phyloP scores from a whole-genome alignment of 2,888 invertebrate genomes.

The Osmoderma eremita region DNA sequence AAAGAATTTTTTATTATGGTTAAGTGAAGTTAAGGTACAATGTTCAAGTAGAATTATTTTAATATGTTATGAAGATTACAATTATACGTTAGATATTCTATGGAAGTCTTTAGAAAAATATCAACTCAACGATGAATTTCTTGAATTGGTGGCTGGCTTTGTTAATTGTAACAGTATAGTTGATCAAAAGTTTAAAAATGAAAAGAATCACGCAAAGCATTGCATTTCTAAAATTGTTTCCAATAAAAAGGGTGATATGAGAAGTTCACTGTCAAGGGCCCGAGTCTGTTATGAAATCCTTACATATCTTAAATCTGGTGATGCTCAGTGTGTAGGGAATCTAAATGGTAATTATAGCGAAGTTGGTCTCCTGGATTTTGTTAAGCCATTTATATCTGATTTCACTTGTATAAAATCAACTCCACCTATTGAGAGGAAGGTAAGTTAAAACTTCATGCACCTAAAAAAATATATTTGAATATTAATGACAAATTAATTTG shows the following conservation, averaged over 20 bases:
- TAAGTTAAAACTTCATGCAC: no score
- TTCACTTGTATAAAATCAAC: no score
- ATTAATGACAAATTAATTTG: no score
- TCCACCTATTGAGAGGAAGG: no score
- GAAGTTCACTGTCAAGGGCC: constrained; percentile 2
- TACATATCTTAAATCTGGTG: background rate
- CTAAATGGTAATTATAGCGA: background rate
- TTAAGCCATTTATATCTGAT: no score
- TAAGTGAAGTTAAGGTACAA: background rate
- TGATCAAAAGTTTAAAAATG: background rate
- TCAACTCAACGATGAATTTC: background rate
- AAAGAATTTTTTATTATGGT: constrained; percentile 13
- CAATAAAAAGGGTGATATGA: background rate
- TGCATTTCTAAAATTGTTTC: constrained; percentile 13
- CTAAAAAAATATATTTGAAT: no score
- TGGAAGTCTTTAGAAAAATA: constrained; percentile 4
- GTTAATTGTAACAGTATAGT: constrained; percentile 10
- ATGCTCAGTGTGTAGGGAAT: background rate
- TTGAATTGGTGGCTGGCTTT: background rate
- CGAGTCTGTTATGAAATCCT: constrained; percentile 14
- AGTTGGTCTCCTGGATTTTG: background rate
- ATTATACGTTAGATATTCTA: background rate
- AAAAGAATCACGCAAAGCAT: background rate
- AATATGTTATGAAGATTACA: constrained; percentile 10
- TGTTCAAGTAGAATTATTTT: constrained; percentile 7